These are phyloP conservation scores for Ahaetulla prasina DNA, from an alignment of 2,113 vertebrate genomes.

Conservation along the genomic window DNA sequence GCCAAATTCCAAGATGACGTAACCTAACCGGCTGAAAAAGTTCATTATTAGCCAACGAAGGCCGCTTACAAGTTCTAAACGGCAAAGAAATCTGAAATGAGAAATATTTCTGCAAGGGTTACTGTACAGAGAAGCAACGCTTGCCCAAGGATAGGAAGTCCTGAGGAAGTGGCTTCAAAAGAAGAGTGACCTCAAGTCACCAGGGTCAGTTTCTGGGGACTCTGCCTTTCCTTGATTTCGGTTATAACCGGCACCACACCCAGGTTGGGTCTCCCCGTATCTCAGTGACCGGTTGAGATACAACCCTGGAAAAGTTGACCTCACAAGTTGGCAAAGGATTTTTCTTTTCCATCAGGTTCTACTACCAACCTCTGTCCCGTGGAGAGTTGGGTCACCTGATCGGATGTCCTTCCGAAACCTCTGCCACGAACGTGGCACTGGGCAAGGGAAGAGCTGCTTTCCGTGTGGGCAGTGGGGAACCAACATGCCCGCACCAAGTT, in stretches of 20 bases:
- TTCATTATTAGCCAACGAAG: conserved; percentile 15
- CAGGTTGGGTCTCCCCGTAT: conserved; percentile 53
- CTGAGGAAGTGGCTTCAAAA: conserved; percentile 56
- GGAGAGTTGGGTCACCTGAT: conserved; percentile 17
- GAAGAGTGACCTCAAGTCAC: conserved; percentile 47
- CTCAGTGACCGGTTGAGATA: conserved; percentile 46
- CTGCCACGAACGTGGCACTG: too few species aligned
- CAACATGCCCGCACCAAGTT: neutral
- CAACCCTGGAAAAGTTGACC: conserved; percentile 60
- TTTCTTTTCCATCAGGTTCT: conserved; percentile 26
- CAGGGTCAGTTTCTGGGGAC: conserved; percentile 54
- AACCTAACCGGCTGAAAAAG: conserved; percentile 14
- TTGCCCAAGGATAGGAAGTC: conserved; percentile 41
- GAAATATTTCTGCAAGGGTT: neutral
- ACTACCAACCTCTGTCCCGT: conserved; percentile 45
- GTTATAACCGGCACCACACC: conserved; percentile 49
- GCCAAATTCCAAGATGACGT: neutral
- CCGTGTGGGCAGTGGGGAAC: conserved; percentile 52
- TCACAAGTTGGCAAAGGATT: conserved; percentile 42
- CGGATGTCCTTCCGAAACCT: neutral
- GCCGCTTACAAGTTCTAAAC: conserved; percentile 18
- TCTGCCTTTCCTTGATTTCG: conserved; percentile 65
- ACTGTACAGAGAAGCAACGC: conserved; percentile 1
- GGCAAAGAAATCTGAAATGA: conserved; percentile 30
- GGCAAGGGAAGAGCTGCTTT: neutral